Conservation (phyloP, 2,888 invertebrate genomes). For the Nemotelus pantherinus region DNA sequence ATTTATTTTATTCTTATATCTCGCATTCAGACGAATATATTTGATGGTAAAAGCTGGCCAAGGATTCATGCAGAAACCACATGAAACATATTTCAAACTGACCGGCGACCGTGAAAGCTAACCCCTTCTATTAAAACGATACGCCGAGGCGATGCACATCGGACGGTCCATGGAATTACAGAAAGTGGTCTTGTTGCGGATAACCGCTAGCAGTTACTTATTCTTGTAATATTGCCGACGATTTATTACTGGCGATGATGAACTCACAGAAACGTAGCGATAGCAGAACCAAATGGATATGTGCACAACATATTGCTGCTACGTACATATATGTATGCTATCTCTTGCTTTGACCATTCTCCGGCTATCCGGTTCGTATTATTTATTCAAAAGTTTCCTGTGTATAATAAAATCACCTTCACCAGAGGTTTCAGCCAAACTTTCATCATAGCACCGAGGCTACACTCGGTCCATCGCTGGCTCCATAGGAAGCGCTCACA, state of each 20-base stretch:
- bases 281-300: background rate
- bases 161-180: conserved; percentile 47
- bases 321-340: background rate
- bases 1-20: conserved; percentile 9
- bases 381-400: conserved; percentile 42
- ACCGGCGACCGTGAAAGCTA: conserved; percentile 36
- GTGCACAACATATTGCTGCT: background rate
- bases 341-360: conserved; percentile 20
- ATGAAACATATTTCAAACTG: conserved; percentile 38
- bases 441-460: conserved; percentile 37
- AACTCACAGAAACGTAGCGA: conserved; percentile 31
- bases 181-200: conserved; percentile 47
- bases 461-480: background rate
- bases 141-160: background rate
- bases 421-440: conserved; percentile 29
- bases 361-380: conserved; percentile 35
- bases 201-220: conserved; percentile 45
- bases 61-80: conserved; percentile 29
- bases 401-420: conserved; percentile 43
- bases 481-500: background rate
- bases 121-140: conserved; percentile 5
- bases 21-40: background rate
- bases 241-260: conserved; percentile 47
- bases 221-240: conserved; percentile 45
- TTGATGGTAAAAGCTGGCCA: background rate